Conservation (phyloP, 2,113 vertebrate species). For the Gavialis gangeticus region DNA sequence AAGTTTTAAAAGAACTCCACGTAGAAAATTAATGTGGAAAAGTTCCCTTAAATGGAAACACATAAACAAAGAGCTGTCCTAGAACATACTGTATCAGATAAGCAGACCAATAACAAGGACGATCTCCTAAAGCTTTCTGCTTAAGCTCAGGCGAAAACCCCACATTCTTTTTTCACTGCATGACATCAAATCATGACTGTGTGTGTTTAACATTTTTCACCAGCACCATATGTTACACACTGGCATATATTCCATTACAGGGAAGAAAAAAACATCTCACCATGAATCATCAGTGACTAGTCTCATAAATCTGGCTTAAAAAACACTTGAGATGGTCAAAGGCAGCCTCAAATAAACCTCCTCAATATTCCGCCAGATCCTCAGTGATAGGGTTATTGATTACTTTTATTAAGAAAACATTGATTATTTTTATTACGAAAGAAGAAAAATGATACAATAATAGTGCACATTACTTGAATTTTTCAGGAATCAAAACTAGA, state of each 20-base stretch:
- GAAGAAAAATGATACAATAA: not conserved
- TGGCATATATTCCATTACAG: slow-evolving; percentile 55
- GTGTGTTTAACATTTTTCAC: slow-evolving; percentile 47
- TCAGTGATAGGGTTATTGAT: not conserved
- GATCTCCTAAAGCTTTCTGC: slow-evolving; percentile 47
- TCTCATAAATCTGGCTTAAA: slow-evolving; percentile 73
- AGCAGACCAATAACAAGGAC: slow-evolving; percentile 25
- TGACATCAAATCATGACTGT: slow-evolving; percentile 29
- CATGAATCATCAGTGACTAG: slow-evolving; percentile 77
- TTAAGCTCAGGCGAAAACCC: slow-evolving; percentile 16
- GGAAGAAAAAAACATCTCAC: slow-evolving; percentile 71
- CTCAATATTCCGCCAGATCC: slow-evolving; percentile 40
- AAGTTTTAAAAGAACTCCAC: not conserved
- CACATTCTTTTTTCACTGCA: slow-evolving; percentile 48
- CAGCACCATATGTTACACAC: slow-evolving; percentile 32
- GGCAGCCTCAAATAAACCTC: slow-evolving; percentile 62
- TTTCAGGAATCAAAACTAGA: not conserved
- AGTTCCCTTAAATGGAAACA: not conserved
- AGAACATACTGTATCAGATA: not conserved
- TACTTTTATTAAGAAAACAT: not conserved
- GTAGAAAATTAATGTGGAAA: not conserved
- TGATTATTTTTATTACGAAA: not conserved
- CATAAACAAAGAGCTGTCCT: not conserved
- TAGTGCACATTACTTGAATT: not conserved
- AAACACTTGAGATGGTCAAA: slow-evolving; percentile 36